A percentile compares a stretch with the other conserved stretches of the same genome.
phyloP scores from a whole-genome alignment of 2,797 vertebrate species.

The Thaleichthys pacificus region DNA sequence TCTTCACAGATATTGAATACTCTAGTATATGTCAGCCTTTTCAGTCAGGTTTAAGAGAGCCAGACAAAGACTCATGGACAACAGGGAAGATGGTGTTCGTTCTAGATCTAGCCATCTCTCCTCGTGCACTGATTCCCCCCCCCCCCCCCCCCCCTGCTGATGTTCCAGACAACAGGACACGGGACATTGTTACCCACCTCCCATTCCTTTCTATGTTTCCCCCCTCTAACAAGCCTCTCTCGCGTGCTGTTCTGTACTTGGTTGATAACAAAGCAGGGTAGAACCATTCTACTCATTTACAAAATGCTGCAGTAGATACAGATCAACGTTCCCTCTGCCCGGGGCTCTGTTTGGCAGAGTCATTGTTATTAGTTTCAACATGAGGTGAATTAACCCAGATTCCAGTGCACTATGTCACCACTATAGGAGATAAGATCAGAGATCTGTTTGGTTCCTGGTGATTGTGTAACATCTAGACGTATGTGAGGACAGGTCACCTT shows the following conservation, averaged over 20 bases:
- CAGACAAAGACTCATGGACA: no score
- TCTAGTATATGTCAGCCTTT: neutral
- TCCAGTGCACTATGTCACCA: neutral
- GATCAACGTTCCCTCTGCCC: neutral
- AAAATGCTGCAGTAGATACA: neutral
- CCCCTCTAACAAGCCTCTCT: neutral
- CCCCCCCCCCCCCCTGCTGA: slow-evolving; percentile 27
- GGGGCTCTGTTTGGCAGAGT: neutral
- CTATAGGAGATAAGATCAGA: neutral
- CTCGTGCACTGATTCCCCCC: neutral
- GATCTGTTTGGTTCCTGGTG: no score
- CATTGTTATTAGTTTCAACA: neutral
- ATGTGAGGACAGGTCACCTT: no score
- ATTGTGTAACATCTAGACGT: no score
- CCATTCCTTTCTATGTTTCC: neutral
- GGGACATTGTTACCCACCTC: slow-evolving; percentile 17
- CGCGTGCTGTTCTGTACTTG: neutral
- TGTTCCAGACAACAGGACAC: slow-evolving; percentile 40
- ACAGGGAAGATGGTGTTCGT: no score
- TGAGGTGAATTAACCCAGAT: neutral
- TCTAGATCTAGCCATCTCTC: no score
- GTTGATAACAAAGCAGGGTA: neutral
- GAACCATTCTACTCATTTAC: neutral
- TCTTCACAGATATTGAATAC: neutral
- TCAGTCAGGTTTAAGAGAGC: neutral